These are phyloP conservation scores for Tenthredo distinguenda DNA, from an alignment of 2,888 invertebrate genomes.

Conservation along the genomic window DNA sequence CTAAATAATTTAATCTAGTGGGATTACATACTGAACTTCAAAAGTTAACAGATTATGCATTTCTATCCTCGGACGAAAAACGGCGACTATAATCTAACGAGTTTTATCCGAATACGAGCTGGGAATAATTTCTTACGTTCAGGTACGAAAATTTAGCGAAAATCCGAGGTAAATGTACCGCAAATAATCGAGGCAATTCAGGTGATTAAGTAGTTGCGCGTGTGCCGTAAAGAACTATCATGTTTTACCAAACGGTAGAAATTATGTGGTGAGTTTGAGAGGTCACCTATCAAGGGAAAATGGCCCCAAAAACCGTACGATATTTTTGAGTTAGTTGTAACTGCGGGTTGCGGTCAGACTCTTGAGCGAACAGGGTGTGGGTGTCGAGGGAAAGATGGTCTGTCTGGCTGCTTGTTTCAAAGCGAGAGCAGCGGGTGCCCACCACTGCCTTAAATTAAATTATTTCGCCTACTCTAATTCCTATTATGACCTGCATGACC, in stretches of 20 bases:
- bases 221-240: not conserved
- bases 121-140: not conserved
- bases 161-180: not conserved
- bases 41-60: not conserved
- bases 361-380: not conserved
- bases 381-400: not conserved
- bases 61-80: not conserved
- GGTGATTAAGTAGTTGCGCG: not conserved
- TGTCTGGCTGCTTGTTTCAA: not conserved
- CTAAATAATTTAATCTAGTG: not conserved
- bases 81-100: not conserved
- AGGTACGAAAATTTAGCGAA: not conserved
- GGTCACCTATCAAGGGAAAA: not conserved
- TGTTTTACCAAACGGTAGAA: not conserved
- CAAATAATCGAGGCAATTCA: not conserved
- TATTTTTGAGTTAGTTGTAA: not conserved
- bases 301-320: not conserved
- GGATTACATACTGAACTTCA: not conserved
- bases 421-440: constrained; percentile 1
- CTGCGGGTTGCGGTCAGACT: not conserved
- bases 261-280: constrained; percentile 13
- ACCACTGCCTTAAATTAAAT: not conserved
- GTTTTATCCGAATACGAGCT: not conserved
- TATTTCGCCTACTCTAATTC: constrained; percentile 19
- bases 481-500: constrained; percentile 4